Evolutionary conservation across 2,888 invertebrate species (phyloP).

Genomic region (Auanema sp.): DNA sequence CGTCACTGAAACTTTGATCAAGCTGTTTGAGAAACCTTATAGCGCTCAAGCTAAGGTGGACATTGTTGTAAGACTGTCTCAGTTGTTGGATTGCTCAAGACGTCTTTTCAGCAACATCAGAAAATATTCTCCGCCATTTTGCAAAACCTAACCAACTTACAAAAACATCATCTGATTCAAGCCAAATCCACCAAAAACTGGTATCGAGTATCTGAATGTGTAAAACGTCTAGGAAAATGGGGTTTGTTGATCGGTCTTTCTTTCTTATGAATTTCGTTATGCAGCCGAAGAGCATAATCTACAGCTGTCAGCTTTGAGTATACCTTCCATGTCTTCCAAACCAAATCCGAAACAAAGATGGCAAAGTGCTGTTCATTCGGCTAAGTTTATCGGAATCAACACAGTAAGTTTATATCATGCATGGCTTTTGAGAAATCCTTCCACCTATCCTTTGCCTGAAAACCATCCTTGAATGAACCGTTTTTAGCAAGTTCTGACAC

Average conservation of each 20-base stretch:
- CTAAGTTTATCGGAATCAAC: slow-evolving; percentile 51
- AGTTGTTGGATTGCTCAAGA: not conserved
- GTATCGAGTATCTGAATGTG: slow-evolving; percentile 61
- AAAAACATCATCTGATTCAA: slow-evolving; percentile 63
- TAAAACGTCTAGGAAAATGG: slow-evolving; percentile 53
- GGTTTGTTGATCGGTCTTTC: slow-evolving; percentile 19
- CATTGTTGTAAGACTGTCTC: slow-evolving; percentile 39
- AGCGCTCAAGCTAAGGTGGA: slow-evolving; percentile 54
- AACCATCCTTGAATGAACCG: not conserved
- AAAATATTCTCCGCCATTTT: slow-evolving; percentile 56
- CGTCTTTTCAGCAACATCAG: slow-evolving; percentile 52
- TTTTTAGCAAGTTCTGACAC: slow-evolving; percentile 21
- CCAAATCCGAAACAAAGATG: slow-evolving; percentile 43
- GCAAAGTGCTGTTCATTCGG: slow-evolving; percentile 59
- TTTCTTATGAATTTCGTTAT: not conserved
- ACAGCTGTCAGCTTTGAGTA: slow-evolving; percentile 43
- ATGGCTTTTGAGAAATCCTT: not conserved
- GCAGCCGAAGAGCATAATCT: slow-evolving; percentile 59
- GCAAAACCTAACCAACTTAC: slow-evolving; percentile 48
- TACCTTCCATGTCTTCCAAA: slow-evolving; percentile 29
- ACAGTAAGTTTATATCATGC: slow-evolving; percentile 24
- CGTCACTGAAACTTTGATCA: slow-evolving; percentile 59
- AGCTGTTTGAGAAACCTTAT: slow-evolving; percentile 61
- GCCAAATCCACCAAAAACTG: slow-evolving; percentile 47
- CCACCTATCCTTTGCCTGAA: too few relatives aligned